phyloP scores from a whole-genome alignment of 2,888 invertebrate species.

The Hyalella azteca region DNA sequence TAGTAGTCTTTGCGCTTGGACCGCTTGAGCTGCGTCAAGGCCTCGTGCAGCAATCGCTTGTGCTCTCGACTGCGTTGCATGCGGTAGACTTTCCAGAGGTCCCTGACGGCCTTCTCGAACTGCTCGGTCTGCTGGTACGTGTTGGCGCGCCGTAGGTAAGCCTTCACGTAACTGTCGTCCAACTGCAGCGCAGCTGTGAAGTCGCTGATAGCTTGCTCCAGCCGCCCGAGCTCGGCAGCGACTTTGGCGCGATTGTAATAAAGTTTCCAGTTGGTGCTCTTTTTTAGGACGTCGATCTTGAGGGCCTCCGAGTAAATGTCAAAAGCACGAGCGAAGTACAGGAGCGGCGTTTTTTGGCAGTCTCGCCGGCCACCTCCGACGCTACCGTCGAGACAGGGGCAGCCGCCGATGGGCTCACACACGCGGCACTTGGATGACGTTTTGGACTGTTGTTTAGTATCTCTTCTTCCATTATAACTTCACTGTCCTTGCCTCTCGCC shows the following conservation, averaged over 20 bases:
- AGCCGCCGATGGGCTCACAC: no score
- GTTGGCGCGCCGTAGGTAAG: constrained; percentile 82
- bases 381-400: no score
- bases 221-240: constrained; percentile 74
- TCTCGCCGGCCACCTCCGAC: no score
- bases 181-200: constrained; percentile 84
- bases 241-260: constrained; percentile 91
- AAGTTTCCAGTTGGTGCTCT: constrained; percentile 85
- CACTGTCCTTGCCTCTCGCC: no score
- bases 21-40: constrained; percentile 85
- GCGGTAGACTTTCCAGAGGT: constrained; percentile 77
- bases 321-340: constrained; percentile 81
- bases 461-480: no score
- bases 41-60: constrained; percentile 80
- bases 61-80: constrained; percentile 68
- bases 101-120: constrained; percentile 86
- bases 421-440: no score
- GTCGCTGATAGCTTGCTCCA: constrained; percentile 80
- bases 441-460: no score
- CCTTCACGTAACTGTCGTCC: constrained; percentile 85
- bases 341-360: no score
- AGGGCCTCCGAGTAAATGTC: constrained; percentile 85
- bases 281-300: constrained; percentile 81
- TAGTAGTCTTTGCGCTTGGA: constrained; percentile 96
- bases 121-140: constrained; percentile 82